Conservation (phyloP, 2,888 invertebrate species). For the Heliconius ethilla region DNA sequence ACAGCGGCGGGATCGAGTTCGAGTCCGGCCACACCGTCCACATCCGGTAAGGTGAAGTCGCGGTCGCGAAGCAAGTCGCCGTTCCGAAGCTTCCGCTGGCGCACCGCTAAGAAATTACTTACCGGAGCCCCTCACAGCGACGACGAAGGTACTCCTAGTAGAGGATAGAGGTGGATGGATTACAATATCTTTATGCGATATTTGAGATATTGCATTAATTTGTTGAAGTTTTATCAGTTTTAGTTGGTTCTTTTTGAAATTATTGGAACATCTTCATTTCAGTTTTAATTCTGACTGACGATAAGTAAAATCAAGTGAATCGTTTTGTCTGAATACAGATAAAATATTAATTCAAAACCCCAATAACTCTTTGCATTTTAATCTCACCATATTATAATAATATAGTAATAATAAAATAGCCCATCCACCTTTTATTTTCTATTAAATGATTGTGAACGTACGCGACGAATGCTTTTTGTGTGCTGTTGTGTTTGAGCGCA, state of each 20-base stretch:
- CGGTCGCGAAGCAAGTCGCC: constrained; percentile 96
- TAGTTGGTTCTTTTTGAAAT: not conserved
- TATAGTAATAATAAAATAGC: not conserved
- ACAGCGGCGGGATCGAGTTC: constrained; percentile 73
- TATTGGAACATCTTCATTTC: not conserved
- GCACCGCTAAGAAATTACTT: constrained; percentile 87
- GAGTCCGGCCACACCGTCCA: constrained; percentile 72
- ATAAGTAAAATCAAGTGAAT: not conserved
- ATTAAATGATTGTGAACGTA: constrained; percentile 38
- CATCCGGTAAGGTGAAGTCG: constrained; percentile 87
- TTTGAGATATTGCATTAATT: not conserved
- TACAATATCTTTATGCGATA: not conserved
- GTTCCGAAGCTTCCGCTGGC: constrained; percentile 96
- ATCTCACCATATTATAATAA: not conserved
- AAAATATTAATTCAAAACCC: no score
- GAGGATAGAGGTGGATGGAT: constrained; percentile 60
- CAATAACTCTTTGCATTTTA: no score
- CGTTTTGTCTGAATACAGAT: not conserved
- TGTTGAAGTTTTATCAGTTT: not conserved
- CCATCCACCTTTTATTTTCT: constrained; percentile 39
- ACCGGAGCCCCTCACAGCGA: constrained; percentile 89
- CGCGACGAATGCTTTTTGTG: constrained; percentile 68
- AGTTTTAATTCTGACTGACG: no score
- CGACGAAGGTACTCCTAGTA: constrained; percentile 86
- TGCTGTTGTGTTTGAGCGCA: constrained; percentile 71